phyloP scores from a whole-genome alignment of 2,888 invertebrate species.

The Taenaris catops region DNA sequence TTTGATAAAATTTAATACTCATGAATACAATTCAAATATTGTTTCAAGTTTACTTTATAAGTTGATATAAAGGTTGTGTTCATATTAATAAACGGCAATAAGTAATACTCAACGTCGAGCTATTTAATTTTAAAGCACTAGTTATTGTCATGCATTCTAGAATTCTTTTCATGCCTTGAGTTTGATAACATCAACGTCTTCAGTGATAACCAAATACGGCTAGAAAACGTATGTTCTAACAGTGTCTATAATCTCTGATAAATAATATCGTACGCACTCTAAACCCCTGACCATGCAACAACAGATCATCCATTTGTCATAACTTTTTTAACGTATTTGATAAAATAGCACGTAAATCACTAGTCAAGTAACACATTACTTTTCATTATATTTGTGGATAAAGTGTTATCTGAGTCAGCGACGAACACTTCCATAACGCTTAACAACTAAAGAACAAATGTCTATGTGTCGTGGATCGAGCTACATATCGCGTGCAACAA shows the following conservation, averaged over 20 bases:
- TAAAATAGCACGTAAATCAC: no score
- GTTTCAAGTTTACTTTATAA: no score
- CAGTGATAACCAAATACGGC: no score
- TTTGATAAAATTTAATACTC: slow-evolving; percentile 15
- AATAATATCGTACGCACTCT: slow-evolving; percentile 2
- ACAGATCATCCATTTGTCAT: no score
- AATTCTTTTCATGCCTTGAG: slow-evolving; percentile 24
- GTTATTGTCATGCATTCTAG: slow-evolving; percentile 76
- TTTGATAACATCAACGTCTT: slow-evolving; percentile 11
- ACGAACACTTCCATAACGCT: no score
- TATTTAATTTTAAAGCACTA: slow-evolving; percentile 53
- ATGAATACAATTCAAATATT: no score
- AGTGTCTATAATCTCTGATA: not conserved
- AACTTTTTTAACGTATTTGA: no score
- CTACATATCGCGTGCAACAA: slow-evolving; percentile 23
- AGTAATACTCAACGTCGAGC: slow-evolving; percentile 12
- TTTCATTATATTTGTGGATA: no score
- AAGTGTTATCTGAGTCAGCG: no score
- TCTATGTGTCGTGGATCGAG: slow-evolving; percentile 5
- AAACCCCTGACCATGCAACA: slow-evolving; percentile 4
- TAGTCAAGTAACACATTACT: no score
- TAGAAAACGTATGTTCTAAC: slow-evolving; percentile 44
- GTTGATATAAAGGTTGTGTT: not conserved
- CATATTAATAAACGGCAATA: slow-evolving; percentile 9
- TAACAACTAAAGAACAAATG: no score